Base-by-base conservation (phyloP, 2,888 invertebrate species). In the Phoronis australis region DNA sequence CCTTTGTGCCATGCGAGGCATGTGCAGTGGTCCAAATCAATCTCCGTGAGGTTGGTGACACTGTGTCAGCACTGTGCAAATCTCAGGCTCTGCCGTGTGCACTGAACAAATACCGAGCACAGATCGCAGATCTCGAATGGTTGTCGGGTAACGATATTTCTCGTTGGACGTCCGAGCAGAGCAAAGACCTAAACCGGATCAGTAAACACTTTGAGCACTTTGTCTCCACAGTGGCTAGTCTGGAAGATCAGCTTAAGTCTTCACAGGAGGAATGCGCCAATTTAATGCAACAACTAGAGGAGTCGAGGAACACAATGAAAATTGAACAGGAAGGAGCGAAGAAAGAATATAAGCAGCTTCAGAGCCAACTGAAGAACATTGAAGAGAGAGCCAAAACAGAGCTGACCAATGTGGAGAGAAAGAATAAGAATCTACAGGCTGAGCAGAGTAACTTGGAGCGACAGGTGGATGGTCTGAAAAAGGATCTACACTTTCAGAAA, bases 1-100 rank as follows among this genome's bases (percentile, higher is more conserved):
- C 73, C 0, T 75, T 76, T 59, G 67, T 71, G 1, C 74, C 76
- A 4, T 77, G 77, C 61, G 74, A 75, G 47, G 61, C 71, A 0
- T 77, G 77, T 57, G 61, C 64, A 37, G 46, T 66, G 15, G 69
- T 72, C n/a, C 77, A 77, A 60, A 64, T 60, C 40, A 64, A 62
- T 57, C 61, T 75, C 45, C 55, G 65, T 18, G 64, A 66, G 45
- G 60, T 68, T 25, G 71, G 71, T 0, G 68, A 69, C 20, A 47
- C 57, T 18, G 55, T 76, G 6, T 58, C 68, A 1, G 57, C 62
- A 20, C 55, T 71, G 15, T 75, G 74, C 52, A 58, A 68, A 44
- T 60, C 62, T n/a, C 71, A 74, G 45, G 68, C 66, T 23, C 62
- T 75, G 23, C 71, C 73, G 2, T 73, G 71, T 6, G 62, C 63